Base-by-base conservation (phyloP, 2,113 vertebrate genomes). In the Aegithalos caudatus region DNA sequence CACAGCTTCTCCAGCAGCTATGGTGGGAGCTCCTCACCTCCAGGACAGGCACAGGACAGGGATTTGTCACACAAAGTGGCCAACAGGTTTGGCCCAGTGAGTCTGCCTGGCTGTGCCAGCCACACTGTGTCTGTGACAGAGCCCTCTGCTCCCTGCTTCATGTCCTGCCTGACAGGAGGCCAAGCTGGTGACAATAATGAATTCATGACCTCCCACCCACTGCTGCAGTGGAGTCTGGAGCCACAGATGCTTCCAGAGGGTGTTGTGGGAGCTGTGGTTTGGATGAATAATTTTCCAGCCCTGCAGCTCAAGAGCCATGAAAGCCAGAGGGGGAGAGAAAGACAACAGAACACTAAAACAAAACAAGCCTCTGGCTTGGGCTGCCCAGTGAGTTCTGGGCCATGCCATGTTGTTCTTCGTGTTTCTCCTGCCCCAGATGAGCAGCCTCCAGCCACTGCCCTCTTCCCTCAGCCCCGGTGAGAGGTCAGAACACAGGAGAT, bases 281-380 rank as follows among this genome's bases (percentile, higher is more conserved):
- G 90, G 84, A 94, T 93, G 89, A 94, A 93, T 86, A 92, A 90
- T 90, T 95, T 96, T 95, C 93, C 95, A 92, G 57, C 82, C 93
- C 94, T 96, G 76, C 62, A 95, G 96, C 92, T 90, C 67, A 66
- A 90, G 81, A 86, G 70, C 92, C 93, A 95, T 1, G 12, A 94
- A 93, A 95, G 51, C 91, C 82, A 71, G 86, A 92, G 86, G 77
- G 80, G 72, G 50, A 80, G 76, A 93, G 60, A 94, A 57, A 95
- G 35, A 92, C 95, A 97, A 95, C 91, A 96, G 74, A 89, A 54
- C 76, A 70, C 51, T 62, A 37, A 95, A 95, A 91, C 96, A 96
- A 95, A 96, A 77, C 74, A 87, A 93, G 71, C 74, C 81, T 88
- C 79, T 47, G 73, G 87, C 64, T 37, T 3, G 4, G 81, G 74